Percentiles rank a stretch among this genome's conserved stretches.
Conservation (phyloP, 2,888 invertebrate genomes). For the Aleiodes testaceus region DNA sequence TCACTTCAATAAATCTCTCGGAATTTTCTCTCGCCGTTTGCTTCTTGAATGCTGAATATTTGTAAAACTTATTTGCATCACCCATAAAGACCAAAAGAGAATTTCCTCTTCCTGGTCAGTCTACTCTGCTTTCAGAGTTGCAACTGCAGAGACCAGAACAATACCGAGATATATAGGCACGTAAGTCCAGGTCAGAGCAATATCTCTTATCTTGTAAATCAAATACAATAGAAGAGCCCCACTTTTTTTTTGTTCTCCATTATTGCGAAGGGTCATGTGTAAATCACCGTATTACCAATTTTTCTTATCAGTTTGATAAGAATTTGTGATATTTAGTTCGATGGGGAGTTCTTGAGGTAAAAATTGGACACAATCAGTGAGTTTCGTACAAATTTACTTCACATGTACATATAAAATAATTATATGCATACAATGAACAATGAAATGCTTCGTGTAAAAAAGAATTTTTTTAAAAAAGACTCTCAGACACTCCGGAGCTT, state of each 20-base stretch:
- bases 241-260: no score
- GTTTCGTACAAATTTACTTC: conserved; percentile 7
- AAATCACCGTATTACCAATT: no score
- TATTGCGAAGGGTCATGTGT: no score
- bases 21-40: conserved; percentile 25
- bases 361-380: conserved; percentile 12
- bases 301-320: no score
- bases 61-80: conserved; percentile 10
- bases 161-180: no score
- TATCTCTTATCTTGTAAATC: no score
- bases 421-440: conserved; percentile 22
- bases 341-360: not conserved
- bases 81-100: conserved; percentile 8
- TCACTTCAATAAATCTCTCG: conserved; percentile 9
- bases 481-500: not conserved
- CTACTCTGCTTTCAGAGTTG: not conserved
- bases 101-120: conserved; percentile 24
- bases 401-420: conserved; percentile 9
- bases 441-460: conserved; percentile 25
- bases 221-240: no score
- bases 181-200: no score
- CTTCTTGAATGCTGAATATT: conserved; percentile 16
- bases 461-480: conserved; percentile 13
- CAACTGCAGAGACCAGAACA: not conserved
- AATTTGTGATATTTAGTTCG: no score